phyloP scores from a whole-genome alignment of 2,113 vertebrate genomes.

The Phrynosoma platyrhinos region DNA sequence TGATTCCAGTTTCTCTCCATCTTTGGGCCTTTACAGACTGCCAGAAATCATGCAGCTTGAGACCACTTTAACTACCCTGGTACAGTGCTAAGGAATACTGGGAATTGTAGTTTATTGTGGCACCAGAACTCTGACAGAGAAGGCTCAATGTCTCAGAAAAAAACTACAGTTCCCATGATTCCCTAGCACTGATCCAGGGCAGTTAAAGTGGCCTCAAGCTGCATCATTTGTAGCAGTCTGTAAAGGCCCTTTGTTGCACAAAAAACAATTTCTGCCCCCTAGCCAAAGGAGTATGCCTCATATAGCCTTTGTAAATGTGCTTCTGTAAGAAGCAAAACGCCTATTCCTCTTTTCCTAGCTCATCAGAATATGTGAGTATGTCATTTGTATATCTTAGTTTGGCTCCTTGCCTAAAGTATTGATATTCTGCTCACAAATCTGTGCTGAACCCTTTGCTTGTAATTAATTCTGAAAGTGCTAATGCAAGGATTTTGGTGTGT shows the following conservation, averaged over 20 bases:
- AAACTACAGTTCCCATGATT: too few relatives aligned
- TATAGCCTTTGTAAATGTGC: background rate
- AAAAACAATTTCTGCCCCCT: background rate
- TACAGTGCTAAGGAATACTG: too few relatives aligned
- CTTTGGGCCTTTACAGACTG: too few relatives aligned
- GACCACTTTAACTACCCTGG: too few relatives aligned
- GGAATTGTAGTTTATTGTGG: too few relatives aligned
- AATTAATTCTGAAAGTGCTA: conserved; percentile 71
- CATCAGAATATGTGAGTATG: background rate
- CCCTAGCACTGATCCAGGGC: too few relatives aligned
- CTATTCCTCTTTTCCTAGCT: background rate
- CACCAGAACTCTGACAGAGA: too few relatives aligned
- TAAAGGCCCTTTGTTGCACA: background rate
- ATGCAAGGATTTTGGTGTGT: conserved; percentile 36
- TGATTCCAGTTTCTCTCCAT: background rate
- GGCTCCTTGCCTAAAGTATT: conserved; percentile 15
- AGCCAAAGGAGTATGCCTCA: background rate
- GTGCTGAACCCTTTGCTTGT: conserved; percentile 53
- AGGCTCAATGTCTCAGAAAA: too few relatives aligned
- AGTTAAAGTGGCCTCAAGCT: too few relatives aligned
- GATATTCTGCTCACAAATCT: conserved; percentile 54
- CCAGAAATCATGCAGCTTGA: too few relatives aligned
- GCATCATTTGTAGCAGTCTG: too few relatives aligned
- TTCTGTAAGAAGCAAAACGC: background rate
- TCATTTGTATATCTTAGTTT: conserved; percentile 25